Base-by-base conservation (phyloP, 1,140 invertebrate genomes). In the Dufourea novaeangliae region DNA sequence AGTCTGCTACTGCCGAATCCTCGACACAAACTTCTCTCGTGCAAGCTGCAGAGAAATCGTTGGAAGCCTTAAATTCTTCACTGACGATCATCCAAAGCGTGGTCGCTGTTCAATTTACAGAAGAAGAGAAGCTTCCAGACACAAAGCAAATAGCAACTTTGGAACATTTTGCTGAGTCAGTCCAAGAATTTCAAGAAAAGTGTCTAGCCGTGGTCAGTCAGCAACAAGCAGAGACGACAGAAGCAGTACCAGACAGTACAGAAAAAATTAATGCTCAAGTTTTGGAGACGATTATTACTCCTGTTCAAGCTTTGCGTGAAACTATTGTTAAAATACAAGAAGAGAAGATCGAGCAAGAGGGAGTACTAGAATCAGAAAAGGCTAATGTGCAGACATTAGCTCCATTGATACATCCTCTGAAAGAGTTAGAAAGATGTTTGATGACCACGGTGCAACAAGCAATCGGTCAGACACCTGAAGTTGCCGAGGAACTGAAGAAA, bases 381-480 rank as follows among this genome's bases (percentile, higher is more conserved):
- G 34, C 0, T 20, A 22, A 57, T 0, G 14, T n/a, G 8, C 41
- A 34, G 34, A 54, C 44, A 1, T 59, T 83, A 12, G 39, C 0
- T 52, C 22, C 52, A 2, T 34, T 83, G 2, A 34, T 78, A 3
- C 63, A 70, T 22, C 88, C 87, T 22, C 82, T 91, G 3, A 70
- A 83, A 27, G 68, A 87, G 39, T 72, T 90, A n/a, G 83, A 90
- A 46, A 63, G 72, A 61, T 89, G n/a, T 39, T 22, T 84, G 44
- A 10, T 50, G 2, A 67, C 69, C 17, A 22, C 12, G 22, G 52
- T 67, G 11, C 76, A 84, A 7, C 37, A 71, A 11, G 54, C 29
- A 34, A 37, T 4, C 50, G 1, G 12, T 0, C 11, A 50, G 6
- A 50, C 56, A 0, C 7, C 64, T 0, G 50, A 68, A 71, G 54